Base-by-base conservation (phyloP, 1,140 invertebrate species). In the Goniozus legneri region DNA sequence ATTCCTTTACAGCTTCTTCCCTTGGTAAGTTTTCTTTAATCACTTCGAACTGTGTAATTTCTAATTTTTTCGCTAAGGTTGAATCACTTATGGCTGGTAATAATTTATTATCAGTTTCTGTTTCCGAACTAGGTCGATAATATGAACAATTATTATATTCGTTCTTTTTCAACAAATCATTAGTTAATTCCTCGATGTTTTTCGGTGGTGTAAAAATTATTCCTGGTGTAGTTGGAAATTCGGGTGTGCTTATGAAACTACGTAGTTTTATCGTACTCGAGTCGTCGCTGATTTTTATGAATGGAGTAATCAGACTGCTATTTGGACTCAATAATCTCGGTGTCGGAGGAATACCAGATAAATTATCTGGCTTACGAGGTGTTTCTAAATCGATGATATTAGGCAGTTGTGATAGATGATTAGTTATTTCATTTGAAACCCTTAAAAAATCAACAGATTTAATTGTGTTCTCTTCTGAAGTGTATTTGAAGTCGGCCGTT, bases 11-110 rank as follows among this genome's bases (percentile, higher is more conserved):
- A 6, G 67, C 60, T 15, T 70, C 67, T 30, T 71, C 65, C 36
- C 58, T 69, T 0, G 69, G 58, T 3, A 73, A 44, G 47, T 75
- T 73, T 19, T 69, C 71, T 35, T 75, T 75, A 0, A 75, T 72
- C 1, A 75, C 71, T 47, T 73, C 70, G 20, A 73, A 75, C 12
- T 75, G 67, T n/a, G 66, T 71, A 18, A 75, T 71, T 42, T 71
- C 69, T 7, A 62, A 22, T 45, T 62, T 61, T 0, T 36, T 35
- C 12, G 6, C n/a, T n/a, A n/a, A n/a, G 10, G 24, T 27, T 6
- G 24, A 27, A 27, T 27, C 24, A 4, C 10, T 27, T 27, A 6
- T 10, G 10, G 4, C 10, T 6, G 24, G 24, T 27, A 27, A 27
- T 27, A 27, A 6, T 27, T 27, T 27, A 27, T 27, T 10, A 32